Base-by-base conservation (phyloP, 2,888 invertebrate species). In the Drosophila stalkeri region DNA sequence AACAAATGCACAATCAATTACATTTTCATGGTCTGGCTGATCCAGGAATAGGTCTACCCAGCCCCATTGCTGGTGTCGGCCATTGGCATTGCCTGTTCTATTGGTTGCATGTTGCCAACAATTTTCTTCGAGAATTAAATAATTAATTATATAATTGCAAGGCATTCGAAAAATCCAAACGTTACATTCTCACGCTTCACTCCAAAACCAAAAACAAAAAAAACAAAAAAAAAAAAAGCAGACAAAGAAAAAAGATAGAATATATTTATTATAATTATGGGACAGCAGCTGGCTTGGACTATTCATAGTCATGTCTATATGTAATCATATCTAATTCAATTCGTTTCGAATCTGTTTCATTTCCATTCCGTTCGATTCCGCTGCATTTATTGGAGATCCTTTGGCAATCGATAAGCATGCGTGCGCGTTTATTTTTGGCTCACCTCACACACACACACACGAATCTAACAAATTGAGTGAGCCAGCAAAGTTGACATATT, bases 141-240 rank as follows among this genome's bases (percentile, higher is more conserved):
- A 85, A 85, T 85, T 89, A 89, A 85, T 89, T 83, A 86, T 81
- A 86, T 85, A 85, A 85, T 85, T 85, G 85, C 76, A 76, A 72
- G 60, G 71, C 44, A 56, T 71, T 74, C 60, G 64, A 67, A 63
- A 52, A 64, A 67, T 59, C 79, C 67, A 47, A 81, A 79, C 72
- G 81, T 64, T 77, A 75, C 75, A 72, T 89, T 85, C 89, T 89
- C 89, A 85, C 85, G 85, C 89, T 80, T 75, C 3, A 5, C 14
- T 35, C 52, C 5, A 18, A 33, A 52, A 35, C 6, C 18, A n/a
- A 14, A 35, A 41, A n/a, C 2, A 41, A 39, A 39, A 39, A 16
- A 39, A 16, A 39, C 14, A 11, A 31, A 31, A 49, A 16, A 49
- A n/a, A 31, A 33, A 33, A 49, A 52, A 37, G 20, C 3, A 23